Evolutionary conservation across 1,140 invertebrate genomes (phyloP), one percentile per base, ranked within the genome.

Genomic region (Dryas iulia): DNA sequence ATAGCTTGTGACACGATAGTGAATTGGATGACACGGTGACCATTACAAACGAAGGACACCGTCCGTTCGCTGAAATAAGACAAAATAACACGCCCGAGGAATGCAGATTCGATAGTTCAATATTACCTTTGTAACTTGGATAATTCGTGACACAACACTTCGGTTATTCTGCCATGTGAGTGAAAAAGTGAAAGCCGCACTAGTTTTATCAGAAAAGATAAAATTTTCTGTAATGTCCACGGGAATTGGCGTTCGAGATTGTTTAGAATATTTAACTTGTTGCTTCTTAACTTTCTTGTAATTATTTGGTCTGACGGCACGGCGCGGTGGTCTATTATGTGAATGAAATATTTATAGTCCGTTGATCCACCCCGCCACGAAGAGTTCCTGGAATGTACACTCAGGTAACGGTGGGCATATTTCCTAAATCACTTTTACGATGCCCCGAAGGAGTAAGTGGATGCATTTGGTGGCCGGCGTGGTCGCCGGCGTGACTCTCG

Each of bases 401-500:
- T 73, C 79, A 81, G 79, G 77, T 82, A 78, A 82, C 71, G 71
- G 79, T 72, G 81, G 82, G 72, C 77, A 82, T 76, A 68, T 76
- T 73, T 80, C 74, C 77, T 78, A 76, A 84, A 65, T 70, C 78
- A 86, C 66, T 65, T 63, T 78, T 74, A 81, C 72, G 76, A 89
- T 89, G 86, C 82, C 84, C 69, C 87, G 89, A 68, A 85, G 87
- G 73, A 87, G 82, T 78, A 88, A 84, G 76, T 89, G 87, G 86
- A 86, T 87, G 85, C 85, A 90, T 76, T 74, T 89, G 77, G 85
- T 82, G 71, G 87, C 86, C 52, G 89, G 89, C 47, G 74, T 91
- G 58, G 83, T 86, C 30, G 84, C 83, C 71, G 89, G 89, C n/a
- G 80, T 91, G 56, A 85, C 83, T 33, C 75, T 91, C 39, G 89